Evolutionary conservation across 2,113 vertebrate genomes (phyloP).

Genomic region (Ceratotherium simum): DNA sequence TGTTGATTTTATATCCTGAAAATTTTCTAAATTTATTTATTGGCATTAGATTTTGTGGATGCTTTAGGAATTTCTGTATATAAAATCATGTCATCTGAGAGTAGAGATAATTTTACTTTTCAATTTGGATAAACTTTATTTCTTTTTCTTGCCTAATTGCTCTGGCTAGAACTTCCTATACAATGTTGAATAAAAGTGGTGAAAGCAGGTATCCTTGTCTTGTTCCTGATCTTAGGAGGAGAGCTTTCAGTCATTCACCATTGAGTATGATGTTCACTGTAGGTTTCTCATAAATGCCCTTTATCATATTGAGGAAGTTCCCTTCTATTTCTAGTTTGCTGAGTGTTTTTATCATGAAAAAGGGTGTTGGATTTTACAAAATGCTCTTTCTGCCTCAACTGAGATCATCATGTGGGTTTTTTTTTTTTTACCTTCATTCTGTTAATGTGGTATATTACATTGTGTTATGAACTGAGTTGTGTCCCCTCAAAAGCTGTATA

Average conservation of each 20-base stretch:
- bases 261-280: too few species aligned
- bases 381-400: neutral
- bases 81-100: neutral
- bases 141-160: too few species aligned
- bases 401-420: neutral
- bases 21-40: neutral
- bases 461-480: neutral
- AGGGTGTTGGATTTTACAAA: neutral
- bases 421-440: neutral
- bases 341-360: too few species aligned
- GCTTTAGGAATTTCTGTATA: neutral
- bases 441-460: neutral
- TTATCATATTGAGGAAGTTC: too few species aligned
- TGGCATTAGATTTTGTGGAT: neutral
- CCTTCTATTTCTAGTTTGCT: too few species aligned
- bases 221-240: too few species aligned
- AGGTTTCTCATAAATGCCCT: neutral
- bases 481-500: neutral
- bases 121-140: too few species aligned
- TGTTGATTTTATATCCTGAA: neutral
- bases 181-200: too few species aligned
- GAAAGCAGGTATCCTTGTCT: too few species aligned
- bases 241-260: too few species aligned
- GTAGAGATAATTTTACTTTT: too few species aligned
- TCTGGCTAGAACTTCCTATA: too few species aligned